A percentile compares a stretch with the other conserved stretches of the same genome.
Evolutionary conservation across 2,888 invertebrate genomes (phyloP).

Genomic region (Agonopterix alstromeriana): DNA sequence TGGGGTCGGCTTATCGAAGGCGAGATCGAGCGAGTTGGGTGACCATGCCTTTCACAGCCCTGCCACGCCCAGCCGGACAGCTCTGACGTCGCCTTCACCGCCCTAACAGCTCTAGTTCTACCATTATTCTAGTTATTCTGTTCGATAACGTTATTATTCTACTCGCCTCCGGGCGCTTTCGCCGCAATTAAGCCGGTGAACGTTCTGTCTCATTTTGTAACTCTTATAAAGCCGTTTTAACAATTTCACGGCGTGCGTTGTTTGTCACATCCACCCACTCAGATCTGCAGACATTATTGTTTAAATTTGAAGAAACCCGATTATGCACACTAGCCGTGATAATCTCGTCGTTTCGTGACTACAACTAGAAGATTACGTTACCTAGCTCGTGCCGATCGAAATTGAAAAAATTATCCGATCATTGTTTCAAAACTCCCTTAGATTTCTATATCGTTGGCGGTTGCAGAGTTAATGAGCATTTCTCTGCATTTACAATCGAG

Average conservation of each 20-base stretch:
- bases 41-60: conserved; percentile 20
- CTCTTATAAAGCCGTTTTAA: conserved; percentile 9
- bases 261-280: conserved; percentile 19
- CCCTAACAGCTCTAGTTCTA: conserved; percentile 32
- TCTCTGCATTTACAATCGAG: conserved; percentile 21
- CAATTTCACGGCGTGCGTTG: conserved; percentile 14
- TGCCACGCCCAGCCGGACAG: conserved; percentile 42
- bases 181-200: conserved; percentile 22
- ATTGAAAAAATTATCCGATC: conserved; percentile 44
- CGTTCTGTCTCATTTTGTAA: conserved; percentile 16
- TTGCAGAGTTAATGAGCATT: conserved; percentile 36
- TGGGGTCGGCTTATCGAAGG: conserved; percentile 42
- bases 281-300: conserved; percentile 14
- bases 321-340: conserved; percentile 18
- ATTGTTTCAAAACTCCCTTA: conserved; percentile 43
- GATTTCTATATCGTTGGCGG: conserved; percentile 37
- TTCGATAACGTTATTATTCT: conserved; percentile 18
- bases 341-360: conserved; percentile 34
- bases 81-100: conserved; percentile 33
- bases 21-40: conserved; percentile 46
- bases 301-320: conserved; percentile 19
- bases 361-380: conserved; percentile 33
- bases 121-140: conserved; percentile 11
- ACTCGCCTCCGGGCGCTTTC: conserved; percentile 26
- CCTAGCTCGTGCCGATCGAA: conserved; percentile 44